Conservation (phyloP, 2,888 invertebrate genomes). For the Seira ritae region DNA sequence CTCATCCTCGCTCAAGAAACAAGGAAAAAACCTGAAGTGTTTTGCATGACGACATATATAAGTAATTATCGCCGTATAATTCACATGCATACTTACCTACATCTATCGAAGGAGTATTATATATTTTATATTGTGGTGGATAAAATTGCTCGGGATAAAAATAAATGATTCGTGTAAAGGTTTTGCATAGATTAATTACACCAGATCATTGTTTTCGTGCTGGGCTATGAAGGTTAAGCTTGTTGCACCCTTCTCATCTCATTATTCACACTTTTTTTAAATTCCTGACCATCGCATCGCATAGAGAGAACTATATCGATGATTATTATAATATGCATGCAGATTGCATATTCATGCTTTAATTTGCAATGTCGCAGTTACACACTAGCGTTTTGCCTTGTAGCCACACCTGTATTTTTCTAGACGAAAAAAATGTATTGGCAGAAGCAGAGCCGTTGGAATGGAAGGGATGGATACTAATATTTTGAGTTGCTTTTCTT, state of each 20-base stretch:
- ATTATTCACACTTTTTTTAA: conserved; percentile 49
- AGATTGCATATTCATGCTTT: conserved; percentile 21
- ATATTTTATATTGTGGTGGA: too few relatives aligned
- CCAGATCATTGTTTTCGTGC: conserved; percentile 59
- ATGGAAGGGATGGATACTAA: too few relatives aligned
- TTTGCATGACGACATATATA: too few relatives aligned
- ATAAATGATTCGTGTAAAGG: neutral
- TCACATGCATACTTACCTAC: too few relatives aligned
- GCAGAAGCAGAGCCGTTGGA: neutral
- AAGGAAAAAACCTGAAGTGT: too few relatives aligned
- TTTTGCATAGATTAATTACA: conserved; percentile 57
- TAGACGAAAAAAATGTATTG: neutral
- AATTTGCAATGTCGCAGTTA: neutral
- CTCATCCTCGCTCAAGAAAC: too few relatives aligned
- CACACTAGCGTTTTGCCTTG: too few relatives aligned
- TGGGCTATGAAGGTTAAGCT: conserved; percentile 62
- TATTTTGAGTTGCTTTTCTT: neutral
- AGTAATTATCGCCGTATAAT: neutral
- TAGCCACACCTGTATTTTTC: conserved; percentile 48
- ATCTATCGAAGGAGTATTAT: too few relatives aligned
- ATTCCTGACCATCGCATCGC: conserved; percentile 51
- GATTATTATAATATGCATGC: conserved; percentile 52
- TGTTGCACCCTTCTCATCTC: conserved; percentile 50
- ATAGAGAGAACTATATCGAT: conserved; percentile 34
- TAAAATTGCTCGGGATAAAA: too few relatives aligned